A percentile compares a stretch with the other conserved stretches of the same genome.
Evolutionary conservation across 2,888 invertebrate genomes (phyloP).

Genomic region (Callyntrura guangdongensis): DNA sequence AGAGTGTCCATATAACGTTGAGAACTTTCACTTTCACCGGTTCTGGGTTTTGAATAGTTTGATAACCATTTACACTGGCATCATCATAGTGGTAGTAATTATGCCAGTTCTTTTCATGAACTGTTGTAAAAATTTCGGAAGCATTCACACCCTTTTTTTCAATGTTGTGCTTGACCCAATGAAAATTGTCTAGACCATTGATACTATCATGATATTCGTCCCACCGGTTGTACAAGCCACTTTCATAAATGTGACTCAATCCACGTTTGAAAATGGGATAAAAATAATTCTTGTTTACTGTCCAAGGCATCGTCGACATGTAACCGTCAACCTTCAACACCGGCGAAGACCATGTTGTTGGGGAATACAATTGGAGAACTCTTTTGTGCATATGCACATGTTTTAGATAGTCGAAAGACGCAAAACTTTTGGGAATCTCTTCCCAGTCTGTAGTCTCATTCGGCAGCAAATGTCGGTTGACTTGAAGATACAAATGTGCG

Average conservation of each 20-base stretch:
- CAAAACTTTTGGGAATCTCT: neutral
- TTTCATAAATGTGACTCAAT: constrained; percentile 51
- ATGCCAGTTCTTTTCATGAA: constrained; percentile 19
- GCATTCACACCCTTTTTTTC: neutral
- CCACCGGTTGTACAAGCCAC: constrained; percentile 64
- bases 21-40: constrained; percentile 7
- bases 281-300: constrained; percentile 58
- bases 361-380: constrained; percentile 37
- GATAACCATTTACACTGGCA: no score
- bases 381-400: constrained; percentile 53
- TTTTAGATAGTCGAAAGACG: constrained; percentile 49
- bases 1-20: constrained; percentile 27
- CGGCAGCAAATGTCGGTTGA: neutral
- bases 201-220: constrained; percentile 62
- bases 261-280: constrained; percentile 56
- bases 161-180: neutral
- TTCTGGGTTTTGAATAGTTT: no score
- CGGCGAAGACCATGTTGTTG: constrained; percentile 47
- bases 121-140: neutral
- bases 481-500: constrained; percentile 14
- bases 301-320: constrained; percentile 59
- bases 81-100: constrained; percentile 28
- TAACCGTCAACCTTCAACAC: constrained; percentile 7
- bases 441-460: constrained; percentile 34
- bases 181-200: constrained; percentile 58